Conservation (phyloP, 2,113 vertebrate genomes). For the Rhinolophus sinicus region DNA sequence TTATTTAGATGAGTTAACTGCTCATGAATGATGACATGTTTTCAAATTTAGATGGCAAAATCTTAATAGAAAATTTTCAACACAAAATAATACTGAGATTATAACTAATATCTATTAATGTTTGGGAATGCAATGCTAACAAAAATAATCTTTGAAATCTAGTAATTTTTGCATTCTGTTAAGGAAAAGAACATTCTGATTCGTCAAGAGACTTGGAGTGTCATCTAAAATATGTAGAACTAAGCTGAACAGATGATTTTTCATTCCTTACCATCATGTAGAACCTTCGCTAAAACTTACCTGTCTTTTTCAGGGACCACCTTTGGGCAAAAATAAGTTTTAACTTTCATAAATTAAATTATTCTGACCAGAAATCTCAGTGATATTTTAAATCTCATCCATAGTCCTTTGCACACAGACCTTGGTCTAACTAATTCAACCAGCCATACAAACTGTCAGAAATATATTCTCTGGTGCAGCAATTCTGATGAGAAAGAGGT, state of each 20-base stretch:
- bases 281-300: neutral
- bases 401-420: neutral
- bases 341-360: neutral
- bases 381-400: neutral
- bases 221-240: neutral
- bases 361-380: neutral
- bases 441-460: neutral
- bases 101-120: neutral
- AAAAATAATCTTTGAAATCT: constrained; percentile 15
- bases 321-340: neutral
- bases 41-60: constrained; percentile 34
- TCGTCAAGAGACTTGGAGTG: neutral
- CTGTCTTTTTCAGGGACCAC: neutral
- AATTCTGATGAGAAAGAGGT: neutral
- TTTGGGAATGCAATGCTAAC: neutral
- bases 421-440: neutral
- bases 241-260: neutral
- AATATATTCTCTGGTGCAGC: neutral
- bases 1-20: neutral
- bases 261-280: neutral
- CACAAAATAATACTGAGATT: constrained; percentile 10
- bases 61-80: constrained; percentile 34
- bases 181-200: neutral
- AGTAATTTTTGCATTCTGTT: neutral
- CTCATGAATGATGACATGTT: neutral